Evolutionary conservation across 2,113 vertebrate species (phyloP), one percentile per base, ranked within the genome.

Genomic region (Phrynosoma blainvillii): DNA sequence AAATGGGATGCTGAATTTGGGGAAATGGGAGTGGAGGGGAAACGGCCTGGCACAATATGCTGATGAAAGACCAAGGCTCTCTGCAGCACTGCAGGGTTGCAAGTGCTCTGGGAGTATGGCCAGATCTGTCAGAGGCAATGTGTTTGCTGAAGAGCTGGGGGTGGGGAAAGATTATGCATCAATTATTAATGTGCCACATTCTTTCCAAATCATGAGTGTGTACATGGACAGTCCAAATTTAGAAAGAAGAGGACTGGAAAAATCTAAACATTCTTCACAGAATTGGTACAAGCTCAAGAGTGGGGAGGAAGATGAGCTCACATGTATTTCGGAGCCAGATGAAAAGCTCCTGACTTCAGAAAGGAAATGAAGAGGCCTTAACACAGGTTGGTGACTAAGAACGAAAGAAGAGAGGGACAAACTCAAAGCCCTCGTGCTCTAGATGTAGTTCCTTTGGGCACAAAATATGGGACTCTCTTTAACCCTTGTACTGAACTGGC

Each of bases 221-320:
- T 95, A 95, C 95, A 96, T 93, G 95, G 92, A 89, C 66, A 0
- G 82, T 96, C 94, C 95, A 96, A 96, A 95, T 96, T 95, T 96
- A 95, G 95, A 94, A 96, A 92, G 94, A 94, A 95, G 89, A 91
- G 91, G 86, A 88, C 93, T 96, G 95, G 95, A 95, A 95, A 88
- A 96, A 95, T 94, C 94, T 94, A 95, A 96, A 94, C 93, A 92
- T 94, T 95, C 95, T 92, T 95, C 94, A 92, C 91, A 95, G 93
- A 94, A 94, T 88, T 94, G 94, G 93, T 93, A 93, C 91, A 95
- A 90, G 91, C 65, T 78, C 0, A 62, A 74, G 86, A 84, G 62
- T 47, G 0, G 52, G 27, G 54, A 32, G n/a, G 91, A 90, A 73
- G 92, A 95, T 95, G 95, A 95, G 94, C 91, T 95, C 93, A 95